Conservation (phyloP, 2,888 invertebrate species). For the Rapana venosa region DNA sequence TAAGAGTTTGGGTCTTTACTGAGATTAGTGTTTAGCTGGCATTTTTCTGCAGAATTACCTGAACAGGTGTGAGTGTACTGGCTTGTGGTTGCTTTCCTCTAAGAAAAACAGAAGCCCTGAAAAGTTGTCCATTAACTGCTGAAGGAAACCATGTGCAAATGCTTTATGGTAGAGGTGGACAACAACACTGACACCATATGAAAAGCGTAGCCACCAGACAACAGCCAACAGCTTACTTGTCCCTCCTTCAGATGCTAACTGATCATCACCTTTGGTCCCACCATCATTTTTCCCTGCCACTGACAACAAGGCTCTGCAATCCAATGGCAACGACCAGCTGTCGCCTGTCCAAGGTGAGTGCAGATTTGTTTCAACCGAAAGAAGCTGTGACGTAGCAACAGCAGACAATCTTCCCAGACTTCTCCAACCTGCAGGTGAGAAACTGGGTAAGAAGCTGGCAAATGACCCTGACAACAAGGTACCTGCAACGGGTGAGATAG, state of each 20-base stretch:
- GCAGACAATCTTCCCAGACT: neutral
- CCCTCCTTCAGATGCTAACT: constrained; percentile 10
- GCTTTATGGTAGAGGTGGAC: constrained; percentile 7
- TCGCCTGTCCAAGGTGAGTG: neutral
- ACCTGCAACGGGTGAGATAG: constrained; percentile 7
- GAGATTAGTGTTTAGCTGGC: too few species aligned
- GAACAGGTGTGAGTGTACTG: too few species aligned
- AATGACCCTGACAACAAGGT: neutral
- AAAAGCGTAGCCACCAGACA: constrained; percentile 22
- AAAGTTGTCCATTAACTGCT: neutral
- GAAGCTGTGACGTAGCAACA: neutral
- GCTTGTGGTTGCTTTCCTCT: neutral
- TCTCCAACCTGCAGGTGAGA: neutral
- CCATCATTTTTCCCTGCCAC: constrained; percentile 6
- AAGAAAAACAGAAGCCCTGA: neutral
- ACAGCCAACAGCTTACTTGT: constrained; percentile 38
- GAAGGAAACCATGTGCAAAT: neutral
- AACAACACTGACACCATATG: constrained; percentile 13
- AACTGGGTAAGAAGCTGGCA: neutral
- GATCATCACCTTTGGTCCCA: neutral
- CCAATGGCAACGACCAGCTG: neutral
- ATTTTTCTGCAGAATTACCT: too few species aligned
- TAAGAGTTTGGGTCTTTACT: too few species aligned
- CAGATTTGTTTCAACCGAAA: neutral
- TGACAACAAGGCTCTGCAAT: constrained; percentile 4